These are phyloP conservation scores for Saturnia pavonia DNA, from an alignment of 2,888 invertebrate genomes.

Conservation along the genomic window DNA sequence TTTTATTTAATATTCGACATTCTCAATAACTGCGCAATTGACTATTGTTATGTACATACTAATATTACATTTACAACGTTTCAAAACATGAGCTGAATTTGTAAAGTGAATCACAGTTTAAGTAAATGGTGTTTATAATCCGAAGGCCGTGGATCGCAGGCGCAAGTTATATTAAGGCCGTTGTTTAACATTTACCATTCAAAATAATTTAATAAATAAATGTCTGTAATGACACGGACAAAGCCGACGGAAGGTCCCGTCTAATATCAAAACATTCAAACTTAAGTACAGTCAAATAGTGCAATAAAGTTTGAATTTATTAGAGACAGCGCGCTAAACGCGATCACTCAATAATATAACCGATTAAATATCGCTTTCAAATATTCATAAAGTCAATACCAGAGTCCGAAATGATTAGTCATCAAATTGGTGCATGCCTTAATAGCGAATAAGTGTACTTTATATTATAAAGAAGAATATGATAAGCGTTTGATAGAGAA, in stretches of 20 bases:
- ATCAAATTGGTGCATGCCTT: slow-evolving; percentile 28
- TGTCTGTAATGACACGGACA: neutral
- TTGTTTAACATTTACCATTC: slow-evolving; percentile 45
- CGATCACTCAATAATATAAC: neutral
- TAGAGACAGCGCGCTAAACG: slow-evolving; percentile 15
- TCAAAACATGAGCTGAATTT: slow-evolving; percentile 65
- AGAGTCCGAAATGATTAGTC: slow-evolving; percentile 13
- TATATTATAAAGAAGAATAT: slow-evolving; percentile 25
- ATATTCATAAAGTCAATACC: slow-evolving; percentile 18
- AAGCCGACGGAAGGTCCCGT: slow-evolving; percentile 26
- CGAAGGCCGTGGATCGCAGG: slow-evolving; percentile 64
- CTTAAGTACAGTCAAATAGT: slow-evolving; percentile 64
- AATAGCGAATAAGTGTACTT: slow-evolving; percentile 26
- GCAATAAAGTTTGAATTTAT: slow-evolving; percentile 34
- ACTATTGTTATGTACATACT: slow-evolving; percentile 55
- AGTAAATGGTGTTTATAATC: slow-evolving; percentile 65
- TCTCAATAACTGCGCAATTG: slow-evolving; percentile 56
- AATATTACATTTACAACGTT: slow-evolving; percentile 41
- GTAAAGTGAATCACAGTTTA: slow-evolving; percentile 76
- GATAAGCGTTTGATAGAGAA: slow-evolving; percentile 40
- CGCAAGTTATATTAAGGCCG: slow-evolving; percentile 56
- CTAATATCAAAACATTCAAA: slow-evolving; percentile 45
- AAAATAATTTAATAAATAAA: slow-evolving; percentile 46
- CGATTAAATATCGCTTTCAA: neutral
- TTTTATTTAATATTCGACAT: slow-evolving; percentile 32